Base-by-base conservation (phyloP, 2,113 vertebrate genomes). In the Engraulis encrasicolus region DNA sequence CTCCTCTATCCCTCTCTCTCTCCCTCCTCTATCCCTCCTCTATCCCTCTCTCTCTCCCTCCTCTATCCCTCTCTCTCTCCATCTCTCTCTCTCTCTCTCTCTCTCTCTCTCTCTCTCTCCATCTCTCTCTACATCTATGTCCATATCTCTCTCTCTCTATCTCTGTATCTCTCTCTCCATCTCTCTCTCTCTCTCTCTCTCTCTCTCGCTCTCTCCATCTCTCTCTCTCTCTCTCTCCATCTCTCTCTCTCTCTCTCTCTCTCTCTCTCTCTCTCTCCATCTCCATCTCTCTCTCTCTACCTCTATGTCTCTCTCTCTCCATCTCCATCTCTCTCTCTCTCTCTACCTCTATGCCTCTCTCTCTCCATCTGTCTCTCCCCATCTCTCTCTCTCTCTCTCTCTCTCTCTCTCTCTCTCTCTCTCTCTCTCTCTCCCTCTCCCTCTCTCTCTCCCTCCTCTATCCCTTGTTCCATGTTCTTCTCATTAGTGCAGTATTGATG, bases 61-160 rank as follows among this genome's bases (percentile, higher is more conserved):
- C 19, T 58, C 1, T 2, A 19, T n/a, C 18, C 23, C 1, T n/a
- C 1, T 58, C 54, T 58, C 18, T 58, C 54, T 58, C 6, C 23
- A 2, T 58, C 18, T 5, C 50, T 52, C 20, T 58, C 18, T 58
- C 20, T 58, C 54, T 58, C 54, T 58, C 6, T 20, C 54, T 7
- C 18, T 17, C 50, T 18, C 3, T 52, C 54, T 3, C 18, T 58
- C 20, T 58, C 0, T 58, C 20, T 23, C 54, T 7, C 96, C 89
- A 98, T 96, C n/a, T n/a, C n/a, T n/a, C n/a, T n/a, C n/a, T n/a
- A n/a, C n/a, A 96, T 96, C 77, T n/a, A n/a, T n/a, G 20, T 58
- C 54, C 23, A 6, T 23, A 6, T 58, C 6, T 58, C 18, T 58
- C 54, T 58, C 3, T 23, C 54, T 20, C 6, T 58, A 2, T 58